Conservation (phyloP, 2,888 invertebrate species). For the Oligia fasciuncula region DNA sequence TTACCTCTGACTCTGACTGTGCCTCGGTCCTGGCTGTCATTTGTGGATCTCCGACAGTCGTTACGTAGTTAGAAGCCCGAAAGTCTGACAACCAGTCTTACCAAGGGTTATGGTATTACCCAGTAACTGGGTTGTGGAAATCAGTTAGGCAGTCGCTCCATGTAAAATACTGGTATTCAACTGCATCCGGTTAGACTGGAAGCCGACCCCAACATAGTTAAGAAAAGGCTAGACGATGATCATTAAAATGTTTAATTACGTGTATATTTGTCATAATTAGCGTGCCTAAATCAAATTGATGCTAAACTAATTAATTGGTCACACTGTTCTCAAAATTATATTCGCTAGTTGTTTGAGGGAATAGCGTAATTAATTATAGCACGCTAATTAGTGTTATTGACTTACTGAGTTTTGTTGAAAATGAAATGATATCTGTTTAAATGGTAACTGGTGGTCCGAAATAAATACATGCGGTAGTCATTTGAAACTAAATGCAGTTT, state of each 20-base stretch:
- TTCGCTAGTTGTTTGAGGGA: slow-evolving; percentile 17
- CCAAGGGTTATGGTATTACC: too few species aligned
- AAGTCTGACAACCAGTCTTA: too few species aligned
- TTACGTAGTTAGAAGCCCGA: too few species aligned
- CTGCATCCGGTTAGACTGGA: too few species aligned
- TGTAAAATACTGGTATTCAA: too few species aligned
- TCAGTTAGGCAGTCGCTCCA: too few species aligned
- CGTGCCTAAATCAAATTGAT: slow-evolving; percentile 6
- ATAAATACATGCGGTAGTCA: background rate
- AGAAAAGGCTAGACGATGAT: too few species aligned
- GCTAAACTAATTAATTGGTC: slow-evolving; percentile 26
- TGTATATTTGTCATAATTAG: slow-evolving; percentile 24
- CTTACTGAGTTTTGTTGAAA: slow-evolving; percentile 1
- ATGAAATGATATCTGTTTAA: background rate
- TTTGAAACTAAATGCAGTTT: background rate
- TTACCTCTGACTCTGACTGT: too few species aligned
- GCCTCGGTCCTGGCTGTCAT: too few species aligned
- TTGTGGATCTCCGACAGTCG: too few species aligned
- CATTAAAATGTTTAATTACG: slow-evolving; percentile 1
- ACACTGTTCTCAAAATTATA: background rate
- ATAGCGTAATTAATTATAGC: slow-evolving; percentile 8
- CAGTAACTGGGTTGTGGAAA: too few species aligned
- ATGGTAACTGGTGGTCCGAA: background rate
- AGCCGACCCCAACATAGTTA: too few species aligned
- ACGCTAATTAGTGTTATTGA: slow-evolving; percentile 38